phyloP scores from a whole-genome alignment of 2,888 invertebrate species.

The Anoplius nigerrimus region DNA sequence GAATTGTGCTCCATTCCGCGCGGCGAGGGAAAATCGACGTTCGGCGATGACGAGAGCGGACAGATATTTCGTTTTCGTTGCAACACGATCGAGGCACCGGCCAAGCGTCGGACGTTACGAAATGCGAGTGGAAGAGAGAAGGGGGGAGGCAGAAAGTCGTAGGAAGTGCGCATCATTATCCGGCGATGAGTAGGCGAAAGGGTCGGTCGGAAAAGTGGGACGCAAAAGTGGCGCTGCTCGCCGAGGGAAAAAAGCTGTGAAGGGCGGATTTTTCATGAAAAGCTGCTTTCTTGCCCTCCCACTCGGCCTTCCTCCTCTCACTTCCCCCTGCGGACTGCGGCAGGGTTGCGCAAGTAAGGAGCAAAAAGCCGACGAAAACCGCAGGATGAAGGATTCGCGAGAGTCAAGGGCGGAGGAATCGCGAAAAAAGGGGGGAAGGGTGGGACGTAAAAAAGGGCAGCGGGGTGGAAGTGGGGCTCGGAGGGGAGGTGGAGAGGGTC shows the following conservation, averaged over 20 bases:
- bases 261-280: too few species aligned
- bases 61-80: too few species aligned
- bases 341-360: not conserved
- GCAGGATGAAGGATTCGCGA: slow-evolving; percentile 1
- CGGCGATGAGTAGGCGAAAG: too few species aligned
- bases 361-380: slow-evolving; percentile 23
- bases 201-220: not conserved
- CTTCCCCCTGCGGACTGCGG: not conserved
- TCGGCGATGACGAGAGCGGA: too few species aligned
- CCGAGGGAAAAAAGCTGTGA: not conserved
- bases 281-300: too few species aligned
- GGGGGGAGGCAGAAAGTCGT: not conserved
- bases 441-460: not conserved
- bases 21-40: too few species aligned
- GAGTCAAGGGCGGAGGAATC: not conserved
- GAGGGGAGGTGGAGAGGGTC: slow-evolving; percentile 1
- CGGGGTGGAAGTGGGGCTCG: not conserved
- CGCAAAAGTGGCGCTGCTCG: not conserved
- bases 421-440: not conserved
- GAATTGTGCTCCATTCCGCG: too few species aligned
- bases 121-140: not conserved
- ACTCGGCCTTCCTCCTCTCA: not conserved
- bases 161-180: too few species aligned
- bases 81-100: too few species aligned
- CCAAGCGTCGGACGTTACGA: too few species aligned